Base-by-base conservation (phyloP, 2,888 invertebrate species). In the Mesodorylaimus sp. region DNA sequence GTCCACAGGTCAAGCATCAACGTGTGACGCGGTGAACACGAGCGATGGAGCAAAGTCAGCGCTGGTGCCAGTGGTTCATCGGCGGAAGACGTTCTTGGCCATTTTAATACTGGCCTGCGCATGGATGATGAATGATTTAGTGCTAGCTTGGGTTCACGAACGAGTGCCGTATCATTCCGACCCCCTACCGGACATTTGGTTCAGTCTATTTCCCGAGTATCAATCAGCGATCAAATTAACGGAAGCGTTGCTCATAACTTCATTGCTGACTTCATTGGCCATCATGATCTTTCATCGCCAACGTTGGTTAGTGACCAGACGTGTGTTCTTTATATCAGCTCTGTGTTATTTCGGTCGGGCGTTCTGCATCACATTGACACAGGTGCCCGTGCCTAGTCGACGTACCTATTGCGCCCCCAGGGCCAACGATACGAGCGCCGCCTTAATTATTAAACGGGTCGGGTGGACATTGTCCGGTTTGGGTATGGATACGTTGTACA, bases 341-440 rank as follows among this genome's bases (percentile, higher is more conserved):
- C 2, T 52, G 3, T 46, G 58, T 23, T 63, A 63, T 44, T 50
- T 51, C 16, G 59, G 60, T 51, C 52, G 63, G 5, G 62, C 63
- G 1, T 50, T 64, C 25, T 61, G 61, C 50, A 58, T 63, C 19
- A 53, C 56, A 0, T 51, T 61, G 24, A 53, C 62, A 39, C 63
- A 63, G 53, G 59, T 62, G 10, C 62, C 63, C 0, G 62, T 62
- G 16, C 63, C 63, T 5, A 63, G 61, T 1, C 52, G 53, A 1
- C 53, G 58, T 52, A 63, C 62, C 3, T 63, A 60, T 53, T 63
- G 63, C 50, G 61, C 61, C 3, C 61, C 63, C 28, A 56, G 59
- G 46, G 47, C 44, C 1, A 53, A 54, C 13, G 53, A 54, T 10
- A 46, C 47, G 26, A 21, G 10, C 10, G 46, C 53, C 5, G 13